These are phyloP conservation scores for Rhinopomastus cyanomelas DNA, from an alignment of 2,113 vertebrate genomes.

Conservation along the genomic window DNA sequence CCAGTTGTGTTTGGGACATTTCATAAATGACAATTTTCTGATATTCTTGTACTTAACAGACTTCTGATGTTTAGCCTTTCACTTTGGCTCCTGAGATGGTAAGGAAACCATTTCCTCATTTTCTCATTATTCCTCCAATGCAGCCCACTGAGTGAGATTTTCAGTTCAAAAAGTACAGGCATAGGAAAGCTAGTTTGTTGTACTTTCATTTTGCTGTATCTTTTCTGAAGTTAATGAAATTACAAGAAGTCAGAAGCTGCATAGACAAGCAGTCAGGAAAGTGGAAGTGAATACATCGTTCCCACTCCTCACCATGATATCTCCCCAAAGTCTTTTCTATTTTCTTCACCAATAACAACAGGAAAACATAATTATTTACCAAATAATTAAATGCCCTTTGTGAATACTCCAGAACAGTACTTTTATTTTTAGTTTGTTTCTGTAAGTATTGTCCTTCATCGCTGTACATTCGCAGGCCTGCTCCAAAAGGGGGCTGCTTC, in stretches of 20 bases:
- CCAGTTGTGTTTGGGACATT: neutral
- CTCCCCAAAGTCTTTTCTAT: conserved; percentile 15
- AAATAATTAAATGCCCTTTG: conserved; percentile 8
- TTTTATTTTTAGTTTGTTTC: neutral
- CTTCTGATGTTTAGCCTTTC: neutral
- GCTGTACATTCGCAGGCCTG: neutral
- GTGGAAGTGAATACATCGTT: neutral
- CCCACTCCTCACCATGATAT: neutral
- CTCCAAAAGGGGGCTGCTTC: neutral
- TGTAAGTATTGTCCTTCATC: neutral
- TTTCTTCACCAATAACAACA: conserved; percentile 40
- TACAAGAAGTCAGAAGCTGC: neutral
- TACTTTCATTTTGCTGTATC: neutral
- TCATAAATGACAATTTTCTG: neutral
- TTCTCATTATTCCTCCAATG: neutral
- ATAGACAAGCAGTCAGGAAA: neutral
- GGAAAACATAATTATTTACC: neutral
- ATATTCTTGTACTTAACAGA: neutral
- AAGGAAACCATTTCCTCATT: neutral
- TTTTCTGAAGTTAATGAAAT: neutral
- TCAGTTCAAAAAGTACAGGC: accelerated
- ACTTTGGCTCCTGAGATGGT: neutral
- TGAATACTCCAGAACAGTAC: neutral
- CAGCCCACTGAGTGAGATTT: neutral
- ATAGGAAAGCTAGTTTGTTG: neutral